These are phyloP conservation scores for Chrysodeixis includens DNA, from an alignment of 2,888 invertebrate genomes.

Conservation along the genomic window DNA sequence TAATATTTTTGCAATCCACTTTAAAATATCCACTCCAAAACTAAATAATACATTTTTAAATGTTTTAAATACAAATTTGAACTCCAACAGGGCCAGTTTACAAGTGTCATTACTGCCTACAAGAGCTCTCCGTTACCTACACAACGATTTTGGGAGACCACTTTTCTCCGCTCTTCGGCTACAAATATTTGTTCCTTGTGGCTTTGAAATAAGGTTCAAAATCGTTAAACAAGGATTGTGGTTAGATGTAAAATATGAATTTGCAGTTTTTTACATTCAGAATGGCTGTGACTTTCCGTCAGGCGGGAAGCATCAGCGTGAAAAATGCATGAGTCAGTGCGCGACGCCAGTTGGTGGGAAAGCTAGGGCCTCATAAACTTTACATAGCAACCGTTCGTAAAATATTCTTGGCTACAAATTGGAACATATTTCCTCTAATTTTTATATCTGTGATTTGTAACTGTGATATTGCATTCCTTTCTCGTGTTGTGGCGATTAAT, in stretches of 20 bases:
- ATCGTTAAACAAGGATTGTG: constrained; percentile 7
- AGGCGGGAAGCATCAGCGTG: constrained; percentile 70
- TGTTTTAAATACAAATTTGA: constrained; percentile 20
- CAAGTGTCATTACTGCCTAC: constrained; percentile 51
- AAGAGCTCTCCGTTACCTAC: constrained; percentile 53
- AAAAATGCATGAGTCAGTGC: constrained; percentile 80
- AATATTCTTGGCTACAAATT: constrained; percentile 40
- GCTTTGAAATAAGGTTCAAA: constrained; percentile 22
- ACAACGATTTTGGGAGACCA: constrained; percentile 51
- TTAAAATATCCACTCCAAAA: constrained; percentile 9
- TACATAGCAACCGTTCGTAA: constrained; percentile 46
- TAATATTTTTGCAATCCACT: too few relatives aligned
- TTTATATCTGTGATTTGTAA: constrained; percentile 21
- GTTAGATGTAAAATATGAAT: constrained; percentile 27
- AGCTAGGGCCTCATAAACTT: constrained; percentile 60
- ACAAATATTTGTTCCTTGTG: constrained; percentile 12
- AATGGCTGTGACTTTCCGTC: constrained; percentile 62
- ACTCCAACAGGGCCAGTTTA: constrained; percentile 50
- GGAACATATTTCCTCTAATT: constrained; percentile 47
- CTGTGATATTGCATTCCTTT: constrained; percentile 6
- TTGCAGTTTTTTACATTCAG: constrained; percentile 62
- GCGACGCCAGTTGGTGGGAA: constrained; percentile 62
- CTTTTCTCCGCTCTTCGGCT: not conserved
- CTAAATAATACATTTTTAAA: constrained; percentile 29
- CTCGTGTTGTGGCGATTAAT: not conserved